phyloP scores from a whole-genome alignment of 1,140 invertebrate genomes.

The Tenebrio molitor region DNA sequence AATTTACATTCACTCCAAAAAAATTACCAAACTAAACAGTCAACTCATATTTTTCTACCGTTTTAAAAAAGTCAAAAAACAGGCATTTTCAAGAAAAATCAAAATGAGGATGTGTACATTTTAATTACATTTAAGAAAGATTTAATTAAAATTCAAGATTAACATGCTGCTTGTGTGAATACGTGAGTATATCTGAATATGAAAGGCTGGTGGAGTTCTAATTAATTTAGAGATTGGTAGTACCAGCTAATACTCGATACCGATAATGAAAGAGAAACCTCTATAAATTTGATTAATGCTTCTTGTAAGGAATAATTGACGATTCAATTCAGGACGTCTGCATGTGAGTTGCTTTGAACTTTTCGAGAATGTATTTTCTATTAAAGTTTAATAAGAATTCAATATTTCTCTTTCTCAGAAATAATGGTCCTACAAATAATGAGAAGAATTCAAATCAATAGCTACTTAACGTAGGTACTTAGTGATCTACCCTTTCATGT shows the following conservation, averaged over 20 bases:
- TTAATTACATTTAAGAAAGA: neutral
- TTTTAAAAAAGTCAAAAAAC: too few species aligned
- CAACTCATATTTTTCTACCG: too few species aligned
- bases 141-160: conserved; percentile 6
- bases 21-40: too few species aligned
- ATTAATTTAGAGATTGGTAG: conserved; percentile 44
- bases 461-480: too few species aligned
- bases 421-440: neutral
- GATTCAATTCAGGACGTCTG: conserved; percentile 12
- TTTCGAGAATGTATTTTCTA: neutral
- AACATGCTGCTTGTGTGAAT: neutral
- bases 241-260: conserved; percentile 29
- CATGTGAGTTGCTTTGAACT: conserved; percentile 16
- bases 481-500: too few species aligned
- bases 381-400: conserved; percentile 27
- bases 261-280: conserved; percentile 7
- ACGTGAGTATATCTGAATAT: neutral
- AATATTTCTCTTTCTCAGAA: conserved; percentile 1
- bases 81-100: too few species aligned
- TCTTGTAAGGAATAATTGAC: conserved; percentile 21
- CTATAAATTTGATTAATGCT: conserved; percentile 42
- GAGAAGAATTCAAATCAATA: too few species aligned
- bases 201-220: conserved; percentile 4
- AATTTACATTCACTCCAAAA: too few species aligned
- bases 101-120: too few species aligned